phyloP scores from a whole-genome alignment of 2,113 vertebrate species.

The Cynocephalus volans region DNA sequence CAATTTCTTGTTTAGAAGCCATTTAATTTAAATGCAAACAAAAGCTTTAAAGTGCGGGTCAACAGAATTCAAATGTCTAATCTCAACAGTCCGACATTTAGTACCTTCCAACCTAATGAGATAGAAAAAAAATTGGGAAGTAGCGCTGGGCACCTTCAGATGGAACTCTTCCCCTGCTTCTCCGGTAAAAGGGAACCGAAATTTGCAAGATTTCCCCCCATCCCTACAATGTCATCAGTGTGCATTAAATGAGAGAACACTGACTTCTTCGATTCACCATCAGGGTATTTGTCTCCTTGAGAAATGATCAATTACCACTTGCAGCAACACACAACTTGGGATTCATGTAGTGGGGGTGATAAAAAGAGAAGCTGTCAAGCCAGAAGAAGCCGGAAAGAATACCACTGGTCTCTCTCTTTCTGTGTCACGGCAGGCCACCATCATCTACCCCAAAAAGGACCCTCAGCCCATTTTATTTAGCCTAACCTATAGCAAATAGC shows the following conservation, averaged over 20 bases:
- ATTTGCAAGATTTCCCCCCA: neutral
- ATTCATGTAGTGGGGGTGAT: neutral
- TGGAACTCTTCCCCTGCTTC: neutral
- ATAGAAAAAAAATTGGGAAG: slow-evolving; percentile 76
- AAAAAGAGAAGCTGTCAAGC: neutral
- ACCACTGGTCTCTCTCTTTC: slow-evolving; percentile 43
- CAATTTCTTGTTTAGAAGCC: slow-evolving; percentile 98
- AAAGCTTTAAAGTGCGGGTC: slow-evolving; percentile 96
- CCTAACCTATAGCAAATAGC: slow-evolving; percentile 71
- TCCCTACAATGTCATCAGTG: slow-evolving; percentile 65
- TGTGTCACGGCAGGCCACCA: slow-evolving; percentile 69
- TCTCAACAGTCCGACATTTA: slow-evolving; percentile 84
- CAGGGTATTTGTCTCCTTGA: slow-evolving; percentile 61
- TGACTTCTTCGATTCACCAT: slow-evolving; percentile 57
- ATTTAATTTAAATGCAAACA: slow-evolving; percentile 91
- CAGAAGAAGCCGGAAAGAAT: slow-evolving; percentile 50
- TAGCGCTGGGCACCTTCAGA: slow-evolving; percentile 76
- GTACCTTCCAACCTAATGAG: slow-evolving; percentile 85
- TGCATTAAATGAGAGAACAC: slow-evolving; percentile 68
- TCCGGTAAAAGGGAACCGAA: slow-evolving; percentile 62
- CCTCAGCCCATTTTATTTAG: neutral
- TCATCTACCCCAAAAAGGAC: slow-evolving; percentile 27
- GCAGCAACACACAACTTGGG: slow-evolving; percentile 48
- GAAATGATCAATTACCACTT: slow-evolving; percentile 44
- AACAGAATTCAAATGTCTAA: slow-evolving; percentile 92